These are phyloP conservation scores for Sarcophaga variegata DNA, from an alignment of 2,888 invertebrate species.

Conservation along the genomic window DNA sequence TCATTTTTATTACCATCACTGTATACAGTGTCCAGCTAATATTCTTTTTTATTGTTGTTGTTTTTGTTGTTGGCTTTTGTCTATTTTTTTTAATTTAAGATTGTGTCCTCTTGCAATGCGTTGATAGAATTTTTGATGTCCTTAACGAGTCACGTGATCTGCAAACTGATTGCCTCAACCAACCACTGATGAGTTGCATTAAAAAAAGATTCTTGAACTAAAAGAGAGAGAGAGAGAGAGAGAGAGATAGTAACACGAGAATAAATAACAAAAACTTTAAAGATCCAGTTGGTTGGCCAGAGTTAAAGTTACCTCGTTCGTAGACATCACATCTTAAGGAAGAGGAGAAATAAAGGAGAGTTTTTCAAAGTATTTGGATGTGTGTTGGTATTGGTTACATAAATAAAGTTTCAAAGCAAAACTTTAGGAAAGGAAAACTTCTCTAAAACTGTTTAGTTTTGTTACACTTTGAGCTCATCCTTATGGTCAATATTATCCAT, in stretches of 20 bases:
- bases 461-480: too few relatives aligned
- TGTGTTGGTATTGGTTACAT: background rate
- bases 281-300: too few relatives aligned
- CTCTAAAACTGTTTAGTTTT: background rate
- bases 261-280: too few relatives aligned
- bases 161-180: slow-evolving; percentile 58
- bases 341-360: too few relatives aligned
- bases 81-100: slow-evolving; percentile 47
- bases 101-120: slow-evolving; percentile 56
- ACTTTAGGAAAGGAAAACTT: background rate
- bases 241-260: too few relatives aligned
- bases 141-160: slow-evolving; percentile 72
- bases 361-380: too few relatives aligned
- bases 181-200: slow-evolving; percentile 1
- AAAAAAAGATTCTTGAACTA: too few relatives aligned
- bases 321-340: too few relatives aligned
- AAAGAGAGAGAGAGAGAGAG: too few relatives aligned
- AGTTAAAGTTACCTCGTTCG: too few relatives aligned
- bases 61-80: slow-evolving; percentile 9
- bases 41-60: background rate
- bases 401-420: background rate
- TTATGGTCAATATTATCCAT: too few relatives aligned
- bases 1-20: background rate
- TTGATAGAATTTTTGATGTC: slow-evolving; percentile 71
- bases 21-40: background rate